Conservation (phyloP, 2,888 invertebrate genomes). For the Cremastinae sp. region DNA sequence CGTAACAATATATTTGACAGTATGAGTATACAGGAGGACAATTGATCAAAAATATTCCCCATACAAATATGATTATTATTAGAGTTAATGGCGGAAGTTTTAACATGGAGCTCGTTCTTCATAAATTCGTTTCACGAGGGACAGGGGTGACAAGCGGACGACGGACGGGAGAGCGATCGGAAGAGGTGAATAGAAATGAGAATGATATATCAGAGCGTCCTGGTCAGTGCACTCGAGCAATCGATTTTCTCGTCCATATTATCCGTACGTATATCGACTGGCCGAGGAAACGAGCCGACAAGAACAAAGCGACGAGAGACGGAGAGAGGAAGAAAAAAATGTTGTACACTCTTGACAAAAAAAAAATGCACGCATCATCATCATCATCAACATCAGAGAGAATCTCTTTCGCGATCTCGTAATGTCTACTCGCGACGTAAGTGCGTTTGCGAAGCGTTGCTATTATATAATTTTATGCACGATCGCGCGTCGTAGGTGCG, state of each 20-base stretch:
- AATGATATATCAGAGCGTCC: conserved; percentile 10
- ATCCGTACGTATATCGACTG: too few species aligned
- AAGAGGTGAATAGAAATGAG: conserved; percentile 8
- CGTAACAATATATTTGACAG: too few species aligned
- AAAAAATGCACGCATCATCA: conserved; percentile 42
- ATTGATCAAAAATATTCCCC: too few species aligned
- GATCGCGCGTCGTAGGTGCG: conserved; percentile 63
- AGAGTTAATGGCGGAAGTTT: neutral
- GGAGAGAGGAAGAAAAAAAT: conserved; percentile 10
- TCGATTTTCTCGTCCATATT: conserved; percentile 29
- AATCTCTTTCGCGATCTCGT: too few species aligned
- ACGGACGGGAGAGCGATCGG: neutral
- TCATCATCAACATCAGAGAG: conserved; percentile 20
- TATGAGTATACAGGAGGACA: too few species aligned
- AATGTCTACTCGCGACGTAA: conserved; percentile 4
- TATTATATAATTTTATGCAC: conserved; percentile 61
- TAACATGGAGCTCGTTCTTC: too few species aligned
- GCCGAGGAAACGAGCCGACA: too few species aligned
- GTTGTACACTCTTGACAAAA: too few species aligned
- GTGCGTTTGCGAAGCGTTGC: conserved; percentile 37
- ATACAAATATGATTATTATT: too few species aligned
- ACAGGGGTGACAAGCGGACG: neutral
- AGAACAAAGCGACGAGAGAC: too few species aligned
- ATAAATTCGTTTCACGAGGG: neutral
- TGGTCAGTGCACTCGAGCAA: conserved; percentile 31